These are phyloP conservation scores for Chaenocephalus aceratus DNA, from an alignment of 2,113 vertebrate genomes.

Conservation along the genomic window DNA sequence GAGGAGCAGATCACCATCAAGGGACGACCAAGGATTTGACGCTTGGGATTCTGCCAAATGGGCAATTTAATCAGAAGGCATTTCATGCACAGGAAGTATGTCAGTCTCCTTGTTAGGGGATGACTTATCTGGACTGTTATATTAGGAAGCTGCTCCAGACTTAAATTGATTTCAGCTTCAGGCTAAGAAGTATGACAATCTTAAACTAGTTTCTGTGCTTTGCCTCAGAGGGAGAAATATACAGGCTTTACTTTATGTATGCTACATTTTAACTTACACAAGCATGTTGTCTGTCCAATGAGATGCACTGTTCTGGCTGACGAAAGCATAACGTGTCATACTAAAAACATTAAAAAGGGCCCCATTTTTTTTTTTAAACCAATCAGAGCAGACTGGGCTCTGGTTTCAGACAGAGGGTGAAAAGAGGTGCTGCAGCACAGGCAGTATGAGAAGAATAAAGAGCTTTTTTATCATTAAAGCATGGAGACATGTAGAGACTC, in stretches of 20 bases:
- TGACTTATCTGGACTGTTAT: constrained; percentile 73
- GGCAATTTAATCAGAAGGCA: constrained; percentile 82
- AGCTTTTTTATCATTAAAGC: too few species aligned
- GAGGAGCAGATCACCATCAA: constrained; percentile 61
- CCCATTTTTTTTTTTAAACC: too few species aligned
- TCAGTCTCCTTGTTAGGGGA: constrained; percentile 66
- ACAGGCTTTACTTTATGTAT: too few species aligned
- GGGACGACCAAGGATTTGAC: constrained; percentile 63
- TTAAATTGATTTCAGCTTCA: constrained; percentile 47
- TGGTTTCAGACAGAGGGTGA: too few species aligned
- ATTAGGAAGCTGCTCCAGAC: constrained; percentile 47
- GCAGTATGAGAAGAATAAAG: too few species aligned
- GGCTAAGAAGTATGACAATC: constrained; percentile 37
- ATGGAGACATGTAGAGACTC: too few species aligned
- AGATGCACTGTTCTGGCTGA: too few species aligned
- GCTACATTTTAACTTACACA: not conserved
- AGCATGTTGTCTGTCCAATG: too few species aligned
- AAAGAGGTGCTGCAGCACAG: too few species aligned
- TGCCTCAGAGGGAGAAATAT: not conserved
- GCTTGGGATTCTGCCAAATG: constrained; percentile 78
- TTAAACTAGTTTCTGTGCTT: constrained; percentile 40
- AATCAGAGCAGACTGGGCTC: too few species aligned
- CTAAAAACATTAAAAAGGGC: too few species aligned
- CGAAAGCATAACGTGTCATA: too few species aligned
- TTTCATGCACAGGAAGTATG: constrained; percentile 73